Percentiles rank a stretch among this genome's conserved stretches.
Conservation (phyloP, 2,113 vertebrate genomes). For the Mohoua ochrocephala region DNA sequence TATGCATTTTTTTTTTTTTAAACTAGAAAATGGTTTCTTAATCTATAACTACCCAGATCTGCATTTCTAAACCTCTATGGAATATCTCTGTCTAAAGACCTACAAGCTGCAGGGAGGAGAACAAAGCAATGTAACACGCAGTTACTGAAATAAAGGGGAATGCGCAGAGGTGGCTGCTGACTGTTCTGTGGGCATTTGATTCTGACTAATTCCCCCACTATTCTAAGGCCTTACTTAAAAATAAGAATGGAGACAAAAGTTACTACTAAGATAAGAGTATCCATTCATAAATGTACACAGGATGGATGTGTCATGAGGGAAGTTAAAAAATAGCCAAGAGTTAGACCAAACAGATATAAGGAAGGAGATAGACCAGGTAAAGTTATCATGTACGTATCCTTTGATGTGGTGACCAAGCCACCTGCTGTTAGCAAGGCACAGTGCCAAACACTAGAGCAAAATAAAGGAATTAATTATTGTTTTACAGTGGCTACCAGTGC, state of each 20-base stretch:
- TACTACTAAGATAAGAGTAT: neutral
- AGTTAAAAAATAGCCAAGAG: neutral
- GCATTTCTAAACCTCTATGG: neutral
- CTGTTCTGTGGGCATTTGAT: neutral
- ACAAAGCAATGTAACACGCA: neutral
- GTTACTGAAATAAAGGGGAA: neutral
- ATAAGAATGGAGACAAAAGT: neutral
- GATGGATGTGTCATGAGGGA: accelerated
- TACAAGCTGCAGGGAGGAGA: neutral
- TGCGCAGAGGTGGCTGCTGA: neutral
- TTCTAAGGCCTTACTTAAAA: neutral
- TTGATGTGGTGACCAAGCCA: neutral
- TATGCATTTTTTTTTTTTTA: neutral
- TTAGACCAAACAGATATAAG: neutral
- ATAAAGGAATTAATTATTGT: neutral
- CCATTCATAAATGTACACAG: neutral
- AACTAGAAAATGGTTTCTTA: neutral
- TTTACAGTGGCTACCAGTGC: neutral
- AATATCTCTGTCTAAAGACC: neutral
- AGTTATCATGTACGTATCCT: neutral
- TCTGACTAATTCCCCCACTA: neutral
- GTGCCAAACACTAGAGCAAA: neutral
- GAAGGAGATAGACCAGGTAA: neutral
- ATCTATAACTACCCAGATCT: neutral
- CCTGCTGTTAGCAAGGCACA: neutral